These are phyloP conservation scores for Trilocha varians DNA, from an alignment of 2,888 invertebrate species.

Conservation along the genomic window DNA sequence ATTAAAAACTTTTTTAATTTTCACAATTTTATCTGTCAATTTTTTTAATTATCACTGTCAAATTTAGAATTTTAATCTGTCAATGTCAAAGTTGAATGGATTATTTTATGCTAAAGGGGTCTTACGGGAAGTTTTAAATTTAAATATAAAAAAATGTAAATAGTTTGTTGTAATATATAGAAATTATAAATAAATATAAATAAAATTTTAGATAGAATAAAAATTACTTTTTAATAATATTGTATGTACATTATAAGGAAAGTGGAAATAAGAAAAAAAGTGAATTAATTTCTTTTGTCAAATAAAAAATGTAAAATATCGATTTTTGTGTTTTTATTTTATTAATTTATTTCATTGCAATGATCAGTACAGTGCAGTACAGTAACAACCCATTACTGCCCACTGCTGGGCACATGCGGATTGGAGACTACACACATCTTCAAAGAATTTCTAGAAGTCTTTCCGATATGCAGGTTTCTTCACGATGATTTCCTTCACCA, in stretches of 20 bases:
- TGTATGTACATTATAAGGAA: conserved; percentile 59
- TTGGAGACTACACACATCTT: too few relatives aligned
- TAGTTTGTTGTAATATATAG: conserved; percentile 69
- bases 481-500: too few relatives aligned
- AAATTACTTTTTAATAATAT: conserved; percentile 66
- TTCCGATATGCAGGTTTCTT: too few relatives aligned
- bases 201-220: conserved; percentile 63
- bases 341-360: background rate
- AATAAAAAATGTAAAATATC: conserved; percentile 64
- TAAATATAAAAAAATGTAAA: conserved; percentile 48
- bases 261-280: conserved; percentile 62
- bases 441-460: too few relatives aligned
- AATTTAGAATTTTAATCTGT: too few relatives aligned
- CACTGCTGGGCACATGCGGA: too few relatives aligned
- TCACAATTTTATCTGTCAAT: conserved; percentile 10
- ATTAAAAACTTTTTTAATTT: conserved; percentile 16
- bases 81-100: conserved; percentile 18
- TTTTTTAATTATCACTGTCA: conserved; percentile 5
- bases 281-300: conserved; percentile 72
- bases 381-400: too few relatives aligned
- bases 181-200: conserved; percentile 65
- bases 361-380: background rate
- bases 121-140: conserved; percentile 52
- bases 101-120: conserved; percentile 45
- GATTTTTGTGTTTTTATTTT: conserved; percentile 41